Percentiles rank a stretch among this genome's conserved stretches.
Evolutionary conservation across 2,888 invertebrate genomes (phyloP).

Genomic region (Megaustenia siamemsis): DNA sequence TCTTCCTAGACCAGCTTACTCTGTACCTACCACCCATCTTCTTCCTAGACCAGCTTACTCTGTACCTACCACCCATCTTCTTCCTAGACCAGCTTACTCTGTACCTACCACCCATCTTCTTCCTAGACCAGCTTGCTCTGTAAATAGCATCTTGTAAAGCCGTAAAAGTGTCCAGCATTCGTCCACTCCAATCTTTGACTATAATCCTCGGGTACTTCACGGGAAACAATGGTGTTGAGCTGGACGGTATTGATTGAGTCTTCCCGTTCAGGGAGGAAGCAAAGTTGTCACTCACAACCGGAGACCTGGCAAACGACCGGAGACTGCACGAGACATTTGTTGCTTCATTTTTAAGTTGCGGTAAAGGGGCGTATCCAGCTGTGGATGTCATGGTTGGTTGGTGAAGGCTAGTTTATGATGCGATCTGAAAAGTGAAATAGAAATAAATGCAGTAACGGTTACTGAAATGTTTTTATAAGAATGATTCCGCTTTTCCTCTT

Average conservation of each 20-base stretch:
- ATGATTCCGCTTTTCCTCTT: too few relatives aligned
- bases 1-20: too few relatives aligned
- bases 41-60: too few relatives aligned
- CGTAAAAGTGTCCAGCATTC: slow-evolving; percentile 73
- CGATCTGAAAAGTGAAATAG: neutral
- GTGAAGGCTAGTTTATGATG: neutral
- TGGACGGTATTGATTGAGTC: neutral
- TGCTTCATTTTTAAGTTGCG: neutral
- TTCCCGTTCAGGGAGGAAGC: neutral
- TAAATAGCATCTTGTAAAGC: slow-evolving; percentile 74
- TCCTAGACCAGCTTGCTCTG: slow-evolving; percentile 58
- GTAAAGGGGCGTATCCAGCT: slow-evolving; percentile 10
- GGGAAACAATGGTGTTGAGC: neutral
- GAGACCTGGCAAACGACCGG: slow-evolving; percentile 28
- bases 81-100: too few relatives aligned
- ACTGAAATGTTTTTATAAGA: too few relatives aligned
- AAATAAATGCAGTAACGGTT: too few relatives aligned
- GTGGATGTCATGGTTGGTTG: slow-evolving; percentile 13
- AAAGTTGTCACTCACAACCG: slow-evolving; percentile 2
- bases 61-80: too few relatives aligned
- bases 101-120: slow-evolving; percentile 49
- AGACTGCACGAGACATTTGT: slow-evolving; percentile 16
- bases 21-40: too few relatives aligned
- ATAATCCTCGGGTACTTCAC: slow-evolving; percentile 63
- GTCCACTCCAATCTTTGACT: slow-evolving; percentile 64